Percentiles rank a stretch among this genome's conserved stretches.
Evolutionary conservation across 2,113 vertebrate genomes (phyloP).

Genomic region (Cyprinodon brontotheroides): DNA sequence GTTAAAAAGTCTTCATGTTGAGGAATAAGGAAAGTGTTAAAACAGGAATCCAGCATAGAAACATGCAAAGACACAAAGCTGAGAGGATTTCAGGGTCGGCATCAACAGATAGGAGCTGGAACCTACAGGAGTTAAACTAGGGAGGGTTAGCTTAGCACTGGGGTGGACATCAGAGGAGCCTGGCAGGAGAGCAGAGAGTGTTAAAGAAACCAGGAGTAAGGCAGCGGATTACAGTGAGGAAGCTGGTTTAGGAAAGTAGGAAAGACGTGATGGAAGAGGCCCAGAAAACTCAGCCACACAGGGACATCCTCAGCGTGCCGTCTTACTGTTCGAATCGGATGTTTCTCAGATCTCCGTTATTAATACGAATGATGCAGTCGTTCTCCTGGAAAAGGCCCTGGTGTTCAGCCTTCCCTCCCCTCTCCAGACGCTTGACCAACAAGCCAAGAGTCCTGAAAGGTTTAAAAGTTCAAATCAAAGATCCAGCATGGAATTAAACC

Average conservation of each 20-base stretch:
- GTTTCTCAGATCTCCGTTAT: conserved; percentile 91
- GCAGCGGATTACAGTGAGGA: background rate
- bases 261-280: background rate
- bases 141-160: conserved; percentile 51
- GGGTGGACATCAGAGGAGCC: conserved; percentile 20
- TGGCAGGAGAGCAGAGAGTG: conserved; percentile 6
- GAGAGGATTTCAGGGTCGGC: conserved; percentile 6
- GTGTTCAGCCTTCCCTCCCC: conserved; percentile 94
- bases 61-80: conserved; percentile 22
- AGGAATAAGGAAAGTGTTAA: background rate
- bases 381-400: conserved; percentile 95
- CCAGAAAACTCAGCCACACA: conserved; percentile 16
- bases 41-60: conserved; percentile 20
- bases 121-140: conserved; percentile 48
- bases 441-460: conserved; percentile 92
- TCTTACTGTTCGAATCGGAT: conserved; percentile 98
- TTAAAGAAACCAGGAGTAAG: background rate
- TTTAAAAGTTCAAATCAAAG: conserved; percentile 45
- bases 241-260: background rate
- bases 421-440: conserved; percentile 94
- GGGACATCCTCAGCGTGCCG: conserved; percentile 12
- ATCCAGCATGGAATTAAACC: background rate
- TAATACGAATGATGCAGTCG: conserved; percentile 97
- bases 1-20: conserved; percentile 14
- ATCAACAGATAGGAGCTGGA: conserved; percentile 8